A percentile compares a stretch with the other conserved stretches of the same genome.
phyloP scores from a whole-genome alignment of 2,888 invertebrate species.

The Drosophila seclusa region DNA sequence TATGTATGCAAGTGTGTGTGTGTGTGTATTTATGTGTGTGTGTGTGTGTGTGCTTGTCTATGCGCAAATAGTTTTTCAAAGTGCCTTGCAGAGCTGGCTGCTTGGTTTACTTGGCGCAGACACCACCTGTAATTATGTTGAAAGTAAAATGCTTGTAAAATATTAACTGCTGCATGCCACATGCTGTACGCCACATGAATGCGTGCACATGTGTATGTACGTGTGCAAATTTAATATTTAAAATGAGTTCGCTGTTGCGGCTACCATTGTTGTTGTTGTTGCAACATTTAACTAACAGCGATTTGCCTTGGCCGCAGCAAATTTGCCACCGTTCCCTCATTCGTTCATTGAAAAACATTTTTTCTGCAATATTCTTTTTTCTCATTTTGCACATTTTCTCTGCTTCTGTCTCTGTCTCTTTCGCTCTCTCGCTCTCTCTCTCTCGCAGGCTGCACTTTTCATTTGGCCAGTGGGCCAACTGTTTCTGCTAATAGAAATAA shows the following conservation, averaged over 20 bases:
- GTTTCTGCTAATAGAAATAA: constrained; percentile 76
- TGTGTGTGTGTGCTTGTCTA: constrained; percentile 40
- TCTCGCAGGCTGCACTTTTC: constrained; percentile 55
- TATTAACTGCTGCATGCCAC: constrained; percentile 75
- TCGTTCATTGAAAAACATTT: constrained; percentile 65
- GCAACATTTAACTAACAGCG: constrained; percentile 61
- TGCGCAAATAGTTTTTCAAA: constrained; percentile 76
- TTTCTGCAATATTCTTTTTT: constrained; percentile 12
- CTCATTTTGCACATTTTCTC: constrained; percentile 6
- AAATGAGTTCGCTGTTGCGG: constrained; percentile 42
- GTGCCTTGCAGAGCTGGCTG: constrained; percentile 49
- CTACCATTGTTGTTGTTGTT: constrained; percentile 25
- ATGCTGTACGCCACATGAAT: constrained; percentile 46
- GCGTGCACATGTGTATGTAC: not conserved
- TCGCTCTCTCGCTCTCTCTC: not conserved
- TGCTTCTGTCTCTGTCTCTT: not conserved
- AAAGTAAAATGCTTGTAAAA: constrained; percentile 77
- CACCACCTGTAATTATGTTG: constrained; percentile 77
- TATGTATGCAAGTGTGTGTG: constrained; percentile 54
- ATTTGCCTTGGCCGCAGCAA: constrained; percentile 51
- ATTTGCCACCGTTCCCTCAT: constrained; percentile 26
- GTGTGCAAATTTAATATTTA: constrained; percentile 63
- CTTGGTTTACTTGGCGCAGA: constrained; percentile 52
- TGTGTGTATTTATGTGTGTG: constrained; percentile 16
- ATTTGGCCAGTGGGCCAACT: constrained; percentile 69